Conservation (phyloP, 2,888 invertebrate genomes). For the Melinopterus prodromus region DNA sequence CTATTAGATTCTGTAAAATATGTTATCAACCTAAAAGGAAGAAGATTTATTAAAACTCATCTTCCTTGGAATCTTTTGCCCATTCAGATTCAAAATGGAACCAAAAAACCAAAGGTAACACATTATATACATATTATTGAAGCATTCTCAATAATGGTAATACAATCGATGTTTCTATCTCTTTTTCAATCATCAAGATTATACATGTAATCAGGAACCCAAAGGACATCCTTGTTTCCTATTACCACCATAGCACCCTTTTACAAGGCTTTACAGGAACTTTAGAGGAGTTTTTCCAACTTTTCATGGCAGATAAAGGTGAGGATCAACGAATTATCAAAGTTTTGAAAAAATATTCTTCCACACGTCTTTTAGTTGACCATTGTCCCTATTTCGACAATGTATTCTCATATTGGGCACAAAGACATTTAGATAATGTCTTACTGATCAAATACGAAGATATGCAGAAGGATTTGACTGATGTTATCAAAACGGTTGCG, state of each 20-base stretch:
- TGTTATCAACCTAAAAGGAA: slow-evolving; percentile 1
- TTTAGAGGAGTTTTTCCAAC: slow-evolving; percentile 29
- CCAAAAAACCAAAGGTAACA: slow-evolving; percentile 43
- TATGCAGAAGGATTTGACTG: slow-evolving; percentile 56
- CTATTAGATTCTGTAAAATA: slow-evolving; percentile 23
- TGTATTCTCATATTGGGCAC: slow-evolving; percentile 26
- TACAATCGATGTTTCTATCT: neutral
- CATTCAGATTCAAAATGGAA: slow-evolving; percentile 48
- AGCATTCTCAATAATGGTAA: neutral
- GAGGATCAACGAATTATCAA: slow-evolving; percentile 41
- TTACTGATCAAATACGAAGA: slow-evolving; percentile 35
- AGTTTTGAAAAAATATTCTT: no score
- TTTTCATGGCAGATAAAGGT: slow-evolving; percentile 63
- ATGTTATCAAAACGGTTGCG: slow-evolving; percentile 56
- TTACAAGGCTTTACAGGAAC: slow-evolving; percentile 62
- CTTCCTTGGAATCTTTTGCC: slow-evolving; percentile 43
- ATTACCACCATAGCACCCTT: slow-evolving; percentile 39
- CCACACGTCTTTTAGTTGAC: no score
- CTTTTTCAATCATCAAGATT: slow-evolving; percentile 39
- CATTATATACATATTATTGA: no score
- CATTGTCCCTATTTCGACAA: slow-evolving; percentile 30
- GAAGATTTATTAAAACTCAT: slow-evolving; percentile 42
- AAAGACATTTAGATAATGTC: slow-evolving; percentile 26
- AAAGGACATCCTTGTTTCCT: slow-evolving; percentile 41
- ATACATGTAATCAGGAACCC: slow-evolving; percentile 41